These are phyloP conservation scores for Oxytorus armatus DNA, from an alignment of 2,888 invertebrate genomes.

Conservation along the genomic window DNA sequence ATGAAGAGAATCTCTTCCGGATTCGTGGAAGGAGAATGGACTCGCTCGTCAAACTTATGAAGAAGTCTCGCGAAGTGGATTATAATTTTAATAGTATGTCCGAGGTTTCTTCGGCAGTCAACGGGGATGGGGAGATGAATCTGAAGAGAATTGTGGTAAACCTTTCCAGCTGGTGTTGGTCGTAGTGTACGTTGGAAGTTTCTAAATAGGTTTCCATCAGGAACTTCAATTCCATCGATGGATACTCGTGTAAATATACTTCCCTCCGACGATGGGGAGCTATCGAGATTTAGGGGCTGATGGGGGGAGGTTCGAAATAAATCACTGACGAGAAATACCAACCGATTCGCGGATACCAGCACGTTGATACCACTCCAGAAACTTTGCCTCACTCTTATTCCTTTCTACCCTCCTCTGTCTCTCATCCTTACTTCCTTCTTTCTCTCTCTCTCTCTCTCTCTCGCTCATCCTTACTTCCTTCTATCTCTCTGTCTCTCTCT, in stretches of 20 bases:
- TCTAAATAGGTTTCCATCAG: slow-evolving; percentile 52
- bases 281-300: slow-evolving; percentile 26
- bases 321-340: slow-evolving; percentile 63
- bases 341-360: slow-evolving; percentile 40
- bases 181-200: slow-evolving; percentile 27
- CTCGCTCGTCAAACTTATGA: slow-evolving; percentile 19
- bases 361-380: slow-evolving; percentile 47
- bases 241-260: slow-evolving; percentile 1
- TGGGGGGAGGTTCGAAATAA: slow-evolving; percentile 36
- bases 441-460: slow-evolving; percentile 18
- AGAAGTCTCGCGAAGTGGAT: not conserved
- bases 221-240: slow-evolving; percentile 53
- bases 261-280: slow-evolving; percentile 7
- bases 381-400: slow-evolving; percentile 47
- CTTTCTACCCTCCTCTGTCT: slow-evolving; percentile 19
- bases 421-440: slow-evolving; percentile 13
- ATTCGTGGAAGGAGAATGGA: slow-evolving; percentile 1
- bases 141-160: too few species aligned
- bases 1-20: not conserved
- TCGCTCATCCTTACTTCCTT: too few species aligned
- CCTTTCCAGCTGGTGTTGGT: too few species aligned
- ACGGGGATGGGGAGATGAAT: too few species aligned
- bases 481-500: slow-evolving; percentile 32
- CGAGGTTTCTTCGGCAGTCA: not conserved
- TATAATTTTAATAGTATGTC: slow-evolving; percentile 13